Evolutionary conservation across 2,113 vertebrate genomes (phyloP).

Genomic region (Passer domesticus): DNA sequence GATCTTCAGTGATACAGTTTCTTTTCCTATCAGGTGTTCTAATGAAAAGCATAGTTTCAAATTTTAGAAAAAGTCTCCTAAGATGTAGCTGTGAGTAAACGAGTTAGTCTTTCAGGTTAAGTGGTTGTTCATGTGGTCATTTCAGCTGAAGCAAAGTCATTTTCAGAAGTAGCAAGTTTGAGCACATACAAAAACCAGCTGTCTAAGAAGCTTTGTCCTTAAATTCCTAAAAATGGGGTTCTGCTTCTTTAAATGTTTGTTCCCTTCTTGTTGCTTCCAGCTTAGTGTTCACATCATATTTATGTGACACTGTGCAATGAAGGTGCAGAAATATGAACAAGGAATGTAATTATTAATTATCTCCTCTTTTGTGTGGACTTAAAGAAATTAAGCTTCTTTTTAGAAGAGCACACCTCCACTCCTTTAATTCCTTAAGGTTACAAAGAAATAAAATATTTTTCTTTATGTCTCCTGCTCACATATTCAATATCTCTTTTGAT

Average conservation of each 20-base stretch:
- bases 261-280: background rate
- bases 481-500: background rate
- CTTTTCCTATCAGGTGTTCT: background rate
- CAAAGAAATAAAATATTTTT: background rate
- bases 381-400: background rate
- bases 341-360: background rate
- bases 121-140: background rate
- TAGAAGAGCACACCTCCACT: background rate
- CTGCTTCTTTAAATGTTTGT: background rate
- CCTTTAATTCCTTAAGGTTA: background rate
- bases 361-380: background rate
- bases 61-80: background rate
- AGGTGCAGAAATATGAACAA: background rate
- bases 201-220: background rate
- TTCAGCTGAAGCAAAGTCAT: background rate
- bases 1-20: background rate
- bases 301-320: background rate
- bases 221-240: background rate
- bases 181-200: background rate
- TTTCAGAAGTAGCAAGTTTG: background rate
- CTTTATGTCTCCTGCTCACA: background rate
- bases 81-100: background rate
- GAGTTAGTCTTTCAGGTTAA: background rate
- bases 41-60: background rate
- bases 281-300: background rate